Conservation (phyloP, 1,140 invertebrate species). For the Venustaconcha ellipsiformis region DNA sequence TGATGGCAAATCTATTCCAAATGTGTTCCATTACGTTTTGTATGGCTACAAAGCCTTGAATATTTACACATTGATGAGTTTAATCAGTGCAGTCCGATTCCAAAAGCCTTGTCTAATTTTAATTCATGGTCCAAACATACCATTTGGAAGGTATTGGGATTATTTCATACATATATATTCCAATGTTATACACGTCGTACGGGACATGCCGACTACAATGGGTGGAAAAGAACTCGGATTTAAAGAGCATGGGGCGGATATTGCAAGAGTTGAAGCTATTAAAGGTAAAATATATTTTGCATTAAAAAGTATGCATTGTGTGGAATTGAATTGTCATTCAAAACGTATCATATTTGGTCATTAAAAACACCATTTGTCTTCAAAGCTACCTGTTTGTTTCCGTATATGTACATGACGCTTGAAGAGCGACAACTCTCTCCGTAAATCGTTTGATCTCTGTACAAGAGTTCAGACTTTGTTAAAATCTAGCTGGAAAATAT, state of each 20-base stretch:
- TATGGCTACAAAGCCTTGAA: background rate
- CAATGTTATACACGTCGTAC: constrained; percentile 30
- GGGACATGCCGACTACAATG: constrained; percentile 17
- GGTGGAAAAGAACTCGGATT: constrained; percentile 25
- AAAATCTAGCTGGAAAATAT: too few species aligned
- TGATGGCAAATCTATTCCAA: constrained; percentile 13
- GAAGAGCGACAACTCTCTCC: too few species aligned
- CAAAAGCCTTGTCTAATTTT: constrained; percentile 36
- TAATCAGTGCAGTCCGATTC: constrained; percentile 18
- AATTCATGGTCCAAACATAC: constrained; percentile 32
- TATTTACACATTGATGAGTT: constrained; percentile 8
- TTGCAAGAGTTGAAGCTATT: constrained; percentile 35
- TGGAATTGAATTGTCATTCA: background rate
- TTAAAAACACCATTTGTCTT: too few species aligned
- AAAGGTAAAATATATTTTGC: constrained; percentile 18
- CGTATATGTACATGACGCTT: too few species aligned
- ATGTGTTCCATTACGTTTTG: constrained; percentile 19
- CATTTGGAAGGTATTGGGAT: constrained; percentile 33
- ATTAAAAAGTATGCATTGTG: background rate
- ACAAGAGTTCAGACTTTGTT: too few species aligned
- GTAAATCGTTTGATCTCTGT: too few species aligned
- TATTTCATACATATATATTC: constrained; percentile 21
- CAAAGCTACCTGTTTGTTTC: too few species aligned
- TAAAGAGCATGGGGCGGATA: constrained; percentile 40
- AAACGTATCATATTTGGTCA: too few species aligned